Percentiles rank a stretch among this genome's conserved stretches.
phyloP scores from a whole-genome alignment of 2,888 invertebrate species.

The Loripinus fragilis region DNA sequence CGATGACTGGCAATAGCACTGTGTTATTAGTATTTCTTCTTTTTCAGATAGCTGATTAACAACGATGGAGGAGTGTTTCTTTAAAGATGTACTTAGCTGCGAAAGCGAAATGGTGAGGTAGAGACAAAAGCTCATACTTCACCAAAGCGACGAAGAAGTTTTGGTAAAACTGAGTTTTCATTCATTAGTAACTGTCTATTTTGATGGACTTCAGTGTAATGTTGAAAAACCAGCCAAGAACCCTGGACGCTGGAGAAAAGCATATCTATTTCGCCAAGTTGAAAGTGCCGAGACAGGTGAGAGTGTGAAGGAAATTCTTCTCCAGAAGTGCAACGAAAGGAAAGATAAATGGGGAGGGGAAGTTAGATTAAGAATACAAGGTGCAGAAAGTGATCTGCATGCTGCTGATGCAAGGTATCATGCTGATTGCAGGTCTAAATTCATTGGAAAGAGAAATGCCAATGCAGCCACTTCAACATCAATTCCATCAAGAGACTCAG shows the following conservation, averaged over 20 bases:
- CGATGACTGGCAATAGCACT: no score
- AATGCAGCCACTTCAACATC: background rate
- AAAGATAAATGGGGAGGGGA: constrained; percentile 25
- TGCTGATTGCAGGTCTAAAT: background rate
- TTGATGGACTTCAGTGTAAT: background rate
- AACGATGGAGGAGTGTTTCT: background rate
- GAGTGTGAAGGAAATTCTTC: background rate
- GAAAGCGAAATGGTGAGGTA: no score
- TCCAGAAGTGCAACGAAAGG: background rate
- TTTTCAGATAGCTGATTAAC: background rate
- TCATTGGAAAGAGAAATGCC: constrained; percentile 20
- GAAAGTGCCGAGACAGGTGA: background rate
- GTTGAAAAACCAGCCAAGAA: constrained; percentile 16
- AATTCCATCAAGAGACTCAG: no score
- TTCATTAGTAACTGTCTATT: background rate
- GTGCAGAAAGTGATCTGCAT: constrained; percentile 52
- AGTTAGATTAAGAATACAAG: constrained; percentile 27
- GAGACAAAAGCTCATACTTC: background rate
- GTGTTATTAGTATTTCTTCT: no score
- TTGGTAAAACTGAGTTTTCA: background rate
- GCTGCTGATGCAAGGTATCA: constrained; percentile 27
- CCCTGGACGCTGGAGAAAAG: constrained; percentile 27
- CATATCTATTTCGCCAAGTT: background rate
- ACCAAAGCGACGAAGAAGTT: background rate
- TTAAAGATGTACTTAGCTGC: background rate